Evolutionary conservation across 2,797 vertebrate genomes (phyloP), one percentile per base, ranked within the genome.

Genomic region (Chrosomus eos): DNA sequence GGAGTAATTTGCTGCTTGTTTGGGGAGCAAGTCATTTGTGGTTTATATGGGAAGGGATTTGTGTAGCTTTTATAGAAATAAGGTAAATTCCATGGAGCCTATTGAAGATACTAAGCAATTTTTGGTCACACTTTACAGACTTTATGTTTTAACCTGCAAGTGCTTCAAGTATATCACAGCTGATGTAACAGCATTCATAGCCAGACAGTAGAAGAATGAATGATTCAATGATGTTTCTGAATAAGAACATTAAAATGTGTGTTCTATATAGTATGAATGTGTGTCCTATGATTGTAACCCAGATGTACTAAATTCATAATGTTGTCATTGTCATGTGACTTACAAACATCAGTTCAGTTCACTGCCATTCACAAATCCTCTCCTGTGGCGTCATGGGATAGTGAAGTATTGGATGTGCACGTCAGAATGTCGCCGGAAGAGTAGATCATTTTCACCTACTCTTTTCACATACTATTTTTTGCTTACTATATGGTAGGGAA

Each of bases 1-100:
- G 28, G 21, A 71, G 66, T 45, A 40, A 78, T 79, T 71, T 84
- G 36, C 33, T 36, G 28, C 75, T 62, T 79, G 64, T 84, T 62
- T 79, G 38, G 51, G 51, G 60, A 60, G 75, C 28, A 58, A 33
- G 53, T 45, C 51, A 71, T 60, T 78, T 51, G 62, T 43, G 33
- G 33, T 45, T 76, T 40, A 33, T 45, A 76, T 67, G 45, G 13
- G 16, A 40, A 67, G n/a, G 18, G 11, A 68, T 70, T 83, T 76
- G 64, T 77, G 33, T 28, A 38, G 38, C 60, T 76, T 83, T 68
- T 33, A 67, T 48, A 26, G 13, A 68, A 67, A 68, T 67, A n/a
- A 68, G 18, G n/a, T 53, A 31, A 45, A 55, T 55, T 77, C n/a
- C 45, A 48, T 43, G 2, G 3, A 45, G 11, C 43, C 28, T 21